These are phyloP conservation scores for Hydra vulgaris DNA, from an alignment of 30 jellyfish, hydroid and myxozoan species.

Conservation along the genomic window DNA sequence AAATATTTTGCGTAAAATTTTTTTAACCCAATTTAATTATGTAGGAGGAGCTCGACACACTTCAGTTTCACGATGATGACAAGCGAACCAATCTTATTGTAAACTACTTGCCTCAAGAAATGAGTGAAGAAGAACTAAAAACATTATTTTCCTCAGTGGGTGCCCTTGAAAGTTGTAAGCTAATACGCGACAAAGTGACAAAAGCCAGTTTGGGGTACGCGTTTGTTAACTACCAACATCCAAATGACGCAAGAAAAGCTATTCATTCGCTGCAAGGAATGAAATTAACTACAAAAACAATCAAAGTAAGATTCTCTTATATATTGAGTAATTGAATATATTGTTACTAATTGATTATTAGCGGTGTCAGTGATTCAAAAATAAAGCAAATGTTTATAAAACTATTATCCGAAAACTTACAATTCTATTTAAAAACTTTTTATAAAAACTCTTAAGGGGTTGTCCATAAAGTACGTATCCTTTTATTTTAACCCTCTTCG, in stretches of 20 bases:
- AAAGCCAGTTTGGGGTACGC: constrained; percentile 99
- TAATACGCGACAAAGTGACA: constrained; percentile 79
- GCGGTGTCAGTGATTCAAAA: too few species aligned
- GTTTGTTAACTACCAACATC: constrained; percentile 79
- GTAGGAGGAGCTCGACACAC: constrained; percentile 28
- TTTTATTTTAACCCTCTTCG: too few species aligned
- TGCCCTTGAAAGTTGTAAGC: constrained; percentile 92
- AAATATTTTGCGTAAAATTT: too few species aligned
- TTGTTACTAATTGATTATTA: too few species aligned
- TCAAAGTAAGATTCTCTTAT: constrained; percentile 40
- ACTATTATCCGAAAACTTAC: too few species aligned
- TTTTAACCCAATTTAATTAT: too few species aligned
- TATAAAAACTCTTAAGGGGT: too few species aligned
- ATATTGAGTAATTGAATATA: neutral
- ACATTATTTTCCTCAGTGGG: constrained; percentile 94
- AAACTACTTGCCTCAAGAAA: constrained; percentile 98
- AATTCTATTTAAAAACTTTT: too few species aligned
- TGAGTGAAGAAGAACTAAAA: constrained; percentile 92
- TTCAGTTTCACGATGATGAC: constrained; percentile 38
- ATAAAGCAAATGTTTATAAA: too few species aligned
- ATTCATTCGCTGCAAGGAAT: constrained; percentile 92
- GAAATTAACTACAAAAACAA: constrained; percentile 84
- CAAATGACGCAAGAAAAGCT: constrained; percentile 85
- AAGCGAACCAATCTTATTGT: constrained; percentile 90
- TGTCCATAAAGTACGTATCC: too few species aligned